phyloP scores from a whole-genome alignment of 2,888 invertebrate genomes.

The Anthophora plumipes region DNA sequence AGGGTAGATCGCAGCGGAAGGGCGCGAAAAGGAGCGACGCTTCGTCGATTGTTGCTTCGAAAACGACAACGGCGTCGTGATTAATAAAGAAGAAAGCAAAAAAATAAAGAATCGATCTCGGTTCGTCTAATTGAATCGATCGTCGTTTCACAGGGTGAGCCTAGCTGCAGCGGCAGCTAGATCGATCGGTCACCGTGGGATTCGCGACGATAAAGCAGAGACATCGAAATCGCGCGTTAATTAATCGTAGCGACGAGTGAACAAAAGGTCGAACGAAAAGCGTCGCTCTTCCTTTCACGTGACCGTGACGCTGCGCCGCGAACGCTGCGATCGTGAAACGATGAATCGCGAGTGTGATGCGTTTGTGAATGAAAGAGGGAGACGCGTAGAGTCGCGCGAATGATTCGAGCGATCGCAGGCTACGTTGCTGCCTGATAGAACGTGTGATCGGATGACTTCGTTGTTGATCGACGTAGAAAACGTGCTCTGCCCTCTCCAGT shows the following conservation, averaged over 20 bases:
- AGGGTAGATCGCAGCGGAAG: constrained; percentile 23
- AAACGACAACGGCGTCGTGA: not conserved
- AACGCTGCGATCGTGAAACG: constrained; percentile 12
- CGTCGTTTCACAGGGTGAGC: no score
- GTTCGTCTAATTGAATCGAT: constrained; percentile 1
- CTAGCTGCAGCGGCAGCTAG: not conserved
- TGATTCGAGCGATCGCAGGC: constrained; percentile 18
- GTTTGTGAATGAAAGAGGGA: constrained; percentile 26
- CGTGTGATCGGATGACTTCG: constrained; percentile 64
- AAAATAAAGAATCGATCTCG: constrained; percentile 17
- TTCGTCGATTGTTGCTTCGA: constrained; percentile 6
- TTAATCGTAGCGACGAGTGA: not conserved
- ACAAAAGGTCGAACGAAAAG: not conserved
- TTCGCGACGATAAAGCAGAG: not conserved
- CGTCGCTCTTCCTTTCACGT: constrained; percentile 28
- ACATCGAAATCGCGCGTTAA: not conserved
- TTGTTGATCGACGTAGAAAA: constrained; percentile 63
- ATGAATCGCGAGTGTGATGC: constrained; percentile 15
- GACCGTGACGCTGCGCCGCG: constrained; percentile 7
- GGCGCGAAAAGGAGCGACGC: constrained; percentile 32
- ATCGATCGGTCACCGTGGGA: not conserved
- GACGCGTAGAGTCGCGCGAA: constrained; percentile 16
- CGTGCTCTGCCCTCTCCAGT: constrained; percentile 83
- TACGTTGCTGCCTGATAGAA: constrained; percentile 23
- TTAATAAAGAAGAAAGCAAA: not conserved